A percentile compares a stretch with the other conserved stretches of the same genome.
Evolutionary conservation across 2,113 vertebrate genomes (phyloP).

Genomic region (Actenoides hombroni): DNA sequence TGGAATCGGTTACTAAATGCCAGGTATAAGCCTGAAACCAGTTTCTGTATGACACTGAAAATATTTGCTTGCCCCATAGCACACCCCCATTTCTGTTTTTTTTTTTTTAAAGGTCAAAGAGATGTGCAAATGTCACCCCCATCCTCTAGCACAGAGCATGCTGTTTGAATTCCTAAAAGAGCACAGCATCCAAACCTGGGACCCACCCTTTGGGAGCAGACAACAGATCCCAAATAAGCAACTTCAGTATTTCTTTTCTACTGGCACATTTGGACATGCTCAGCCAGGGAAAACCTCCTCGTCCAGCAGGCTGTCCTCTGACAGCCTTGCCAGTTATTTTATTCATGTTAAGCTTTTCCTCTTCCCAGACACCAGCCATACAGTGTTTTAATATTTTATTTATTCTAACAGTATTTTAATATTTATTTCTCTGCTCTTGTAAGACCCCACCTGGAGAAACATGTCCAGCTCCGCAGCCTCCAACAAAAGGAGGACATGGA

Average conservation of each 20-base stretch:
- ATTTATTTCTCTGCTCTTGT: too few species aligned
- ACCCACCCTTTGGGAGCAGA: not conserved
- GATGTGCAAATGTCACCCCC: too few species aligned
- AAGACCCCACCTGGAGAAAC: too few species aligned
- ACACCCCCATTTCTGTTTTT: not conserved
- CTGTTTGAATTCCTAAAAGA: accelerated
- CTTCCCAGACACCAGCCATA: not conserved
- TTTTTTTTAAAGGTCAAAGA: not conserved
- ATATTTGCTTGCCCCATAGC: too few species aligned
- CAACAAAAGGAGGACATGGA: too few species aligned
- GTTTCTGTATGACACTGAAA: not conserved
- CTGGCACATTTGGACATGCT: not conserved
- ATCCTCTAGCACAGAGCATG: accelerated
- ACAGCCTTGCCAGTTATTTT: not conserved
- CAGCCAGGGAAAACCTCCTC: not conserved
- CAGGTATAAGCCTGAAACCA: not conserved
- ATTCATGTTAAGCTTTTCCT: not conserved
- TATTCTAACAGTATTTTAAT: too few species aligned
- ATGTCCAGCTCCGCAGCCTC: too few species aligned
- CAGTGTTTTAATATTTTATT: not conserved
- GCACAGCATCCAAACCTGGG: not conserved
- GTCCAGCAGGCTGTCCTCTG: not conserved
- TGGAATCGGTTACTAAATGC: not conserved
- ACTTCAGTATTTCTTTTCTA: not conserved
- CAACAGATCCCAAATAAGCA: not conserved